phyloP scores from a whole-genome alignment of 2,797 vertebrate genomes.

The Podarcis siculus region DNA sequence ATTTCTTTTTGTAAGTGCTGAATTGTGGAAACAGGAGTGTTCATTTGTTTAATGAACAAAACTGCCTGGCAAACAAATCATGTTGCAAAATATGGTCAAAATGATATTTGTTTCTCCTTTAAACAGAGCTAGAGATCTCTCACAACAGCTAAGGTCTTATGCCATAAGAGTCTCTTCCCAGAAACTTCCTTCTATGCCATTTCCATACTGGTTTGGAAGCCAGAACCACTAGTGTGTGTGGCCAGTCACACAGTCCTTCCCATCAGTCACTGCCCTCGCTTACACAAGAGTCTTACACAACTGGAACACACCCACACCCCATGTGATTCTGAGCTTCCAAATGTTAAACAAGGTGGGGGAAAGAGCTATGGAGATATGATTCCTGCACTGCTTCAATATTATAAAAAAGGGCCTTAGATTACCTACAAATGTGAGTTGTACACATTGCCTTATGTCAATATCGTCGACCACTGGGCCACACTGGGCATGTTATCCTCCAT shows the following conservation, averaged over 20 bases:
- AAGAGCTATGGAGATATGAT: not conserved
- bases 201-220: not conserved
- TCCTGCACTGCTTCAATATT: not conserved
- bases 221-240: not conserved
- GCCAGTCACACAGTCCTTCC: not conserved
- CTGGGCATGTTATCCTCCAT: slow-evolving; percentile 37
- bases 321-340: too few relatives aligned
- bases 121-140: not conserved
- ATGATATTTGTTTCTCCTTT: not conserved
- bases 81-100: not conserved
- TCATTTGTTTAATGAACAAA: not conserved
- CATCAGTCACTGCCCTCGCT: not conserved
- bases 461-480: slow-evolving; percentile 8
- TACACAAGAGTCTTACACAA: not conserved
- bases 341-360: not conserved
- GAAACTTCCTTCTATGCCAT: not conserved
- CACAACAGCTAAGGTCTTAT: not conserved
- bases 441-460: slow-evolving; percentile 4
- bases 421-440: not conserved
- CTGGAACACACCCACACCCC: not conserved
- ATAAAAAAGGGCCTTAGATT: not conserved
- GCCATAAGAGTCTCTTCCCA: not conserved
- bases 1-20: not conserved
- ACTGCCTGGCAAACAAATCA: not conserved
- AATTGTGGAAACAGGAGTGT: not conserved